Conservation (phyloP, 2,113 vertebrate genomes). For the Symphodus melops region DNA sequence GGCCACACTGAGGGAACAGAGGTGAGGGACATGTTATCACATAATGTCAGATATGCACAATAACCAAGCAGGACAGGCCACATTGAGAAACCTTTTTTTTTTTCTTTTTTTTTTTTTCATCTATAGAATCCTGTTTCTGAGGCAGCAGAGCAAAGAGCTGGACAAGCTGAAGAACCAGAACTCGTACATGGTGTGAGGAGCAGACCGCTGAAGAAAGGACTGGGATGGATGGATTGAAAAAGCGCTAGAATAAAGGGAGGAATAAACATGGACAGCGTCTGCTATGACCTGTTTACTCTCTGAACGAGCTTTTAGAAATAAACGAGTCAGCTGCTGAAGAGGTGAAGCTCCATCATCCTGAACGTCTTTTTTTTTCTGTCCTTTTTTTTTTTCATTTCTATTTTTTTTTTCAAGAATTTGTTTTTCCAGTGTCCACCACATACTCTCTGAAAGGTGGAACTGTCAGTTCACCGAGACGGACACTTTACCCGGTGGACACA, state of each 20-base stretch:
- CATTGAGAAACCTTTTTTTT: background rate
- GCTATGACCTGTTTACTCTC: conserved; percentile 62
- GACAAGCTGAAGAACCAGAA: conserved; percentile 99
- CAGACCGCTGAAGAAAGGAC: conserved; percentile 78
- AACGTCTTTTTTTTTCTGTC: conserved; percentile 17
- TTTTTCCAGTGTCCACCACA: conserved; percentile 50
- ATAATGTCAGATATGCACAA: background rate
- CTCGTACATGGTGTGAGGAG: conserved; percentile 98
- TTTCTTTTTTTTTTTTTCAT: conserved; percentile 18
- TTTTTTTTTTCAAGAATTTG: conserved; percentile 1
- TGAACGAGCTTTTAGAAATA: conserved; percentile 24
- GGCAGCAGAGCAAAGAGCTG: conserved; percentile 99
- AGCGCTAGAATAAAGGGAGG: conserved; percentile 42
- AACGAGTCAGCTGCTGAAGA: conserved; percentile 17
- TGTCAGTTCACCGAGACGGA: conserved; percentile 36
- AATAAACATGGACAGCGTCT: conserved; percentile 49
- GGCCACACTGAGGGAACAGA: conserved; percentile 98
- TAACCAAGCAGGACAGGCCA: background rate
- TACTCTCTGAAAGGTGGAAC: conserved; percentile 40
- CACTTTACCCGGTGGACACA: conserved; percentile 43
- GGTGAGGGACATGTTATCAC: conserved; percentile 78
- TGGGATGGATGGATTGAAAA: conserved; percentile 78
- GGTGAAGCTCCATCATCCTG: conserved; percentile 33
- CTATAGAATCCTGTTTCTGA: conserved; percentile 96
- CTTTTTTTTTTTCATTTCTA: background rate